Conservation (phyloP, 2,888 invertebrate genomes). For the Sphinx pinastri region DNA sequence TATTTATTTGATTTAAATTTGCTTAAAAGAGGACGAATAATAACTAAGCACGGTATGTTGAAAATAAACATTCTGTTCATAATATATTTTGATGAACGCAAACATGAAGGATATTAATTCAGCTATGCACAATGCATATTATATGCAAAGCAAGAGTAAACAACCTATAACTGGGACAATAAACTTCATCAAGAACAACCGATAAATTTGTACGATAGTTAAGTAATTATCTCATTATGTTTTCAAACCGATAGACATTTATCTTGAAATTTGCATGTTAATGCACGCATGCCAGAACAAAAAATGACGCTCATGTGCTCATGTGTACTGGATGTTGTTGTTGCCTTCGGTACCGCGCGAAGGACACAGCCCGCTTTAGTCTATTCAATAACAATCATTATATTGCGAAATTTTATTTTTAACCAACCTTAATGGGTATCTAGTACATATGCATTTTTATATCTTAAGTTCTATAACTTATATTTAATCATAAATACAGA, state of each 20-base stretch:
- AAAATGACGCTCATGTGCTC: constrained; percentile 38
- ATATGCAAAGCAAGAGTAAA: constrained; percentile 61
- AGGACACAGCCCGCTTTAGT: constrained; percentile 33
- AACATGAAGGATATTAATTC: constrained; percentile 53
- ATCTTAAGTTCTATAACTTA: not conserved
- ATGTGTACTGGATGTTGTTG: constrained; percentile 41
- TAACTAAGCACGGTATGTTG: not conserved
- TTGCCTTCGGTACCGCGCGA: constrained; percentile 41
- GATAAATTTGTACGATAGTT: constrained; percentile 67
- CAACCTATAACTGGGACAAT: constrained; percentile 77
- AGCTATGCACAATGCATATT: constrained; percentile 52
- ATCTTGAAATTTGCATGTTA: constrained; percentile 62
- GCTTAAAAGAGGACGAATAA: not conserved
- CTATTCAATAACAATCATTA: not conserved
- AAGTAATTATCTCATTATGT: constrained; percentile 72
- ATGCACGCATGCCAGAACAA: constrained; percentile 50
- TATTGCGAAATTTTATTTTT: constrained; percentile 7
- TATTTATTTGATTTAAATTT: not conserved
- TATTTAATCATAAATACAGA: not conserved
- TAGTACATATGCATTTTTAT: constrained; percentile 4
- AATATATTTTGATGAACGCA: constrained; percentile 42
- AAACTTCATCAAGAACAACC: constrained; percentile 77
- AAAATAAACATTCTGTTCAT: constrained; percentile 36
- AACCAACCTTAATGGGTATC: not conserved
- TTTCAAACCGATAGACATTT: constrained; percentile 60